Evolutionary conservation across 2,113 vertebrate species (phyloP), one percentile per base, ranked within the genome.

Genomic region (Ptilorrhoa leucosticta): DNA sequence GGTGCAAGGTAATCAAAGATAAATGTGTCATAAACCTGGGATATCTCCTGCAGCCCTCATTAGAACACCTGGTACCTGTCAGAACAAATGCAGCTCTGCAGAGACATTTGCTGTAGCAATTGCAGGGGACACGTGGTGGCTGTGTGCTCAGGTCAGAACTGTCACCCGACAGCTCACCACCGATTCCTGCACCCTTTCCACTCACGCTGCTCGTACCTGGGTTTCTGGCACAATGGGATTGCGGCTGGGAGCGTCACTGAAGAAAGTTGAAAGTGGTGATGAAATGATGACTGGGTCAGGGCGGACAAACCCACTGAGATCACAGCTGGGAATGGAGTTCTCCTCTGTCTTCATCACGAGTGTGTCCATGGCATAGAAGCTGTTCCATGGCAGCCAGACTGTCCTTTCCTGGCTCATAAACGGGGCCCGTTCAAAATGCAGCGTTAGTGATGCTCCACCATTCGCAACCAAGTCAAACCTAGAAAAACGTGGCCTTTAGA

Each of bases 381-480:
- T 99, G 80, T 99, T 99, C 99, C 99, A 99, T 0, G 99, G 99
- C 89, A 99, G 97, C 99, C 99, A 99, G 56, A 99, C 99, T 1
- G 99, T 99, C 92, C 99, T 99, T 89, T 99, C 99, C 97, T 99
- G 99, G 97, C 98, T 99, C 98, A 99, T 98, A 96, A 99, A 99
- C 0, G 99, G 99, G 65, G 99, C 99, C 7, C 99, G 98, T 90
- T 99, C 99, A 70, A 99, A 99, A 97, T 99, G 99, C 96, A 99
- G 98, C 1, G 99, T 99, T 84, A 99, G 96, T 70, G 99, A 99
- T 40, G 98, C 98, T 7, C 99, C 99, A 14, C 99, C 99, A 14
- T 99, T 99, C 68, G 99, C 99, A 63, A 99, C 98, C 97, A 99
- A 98, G 98, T 99, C 99, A 97, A 99, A 99, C 97, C 99, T 99